Evolutionary conservation across 2,888 invertebrate genomes (phyloP).

Genomic region (Coenonympha arcania): DNA sequence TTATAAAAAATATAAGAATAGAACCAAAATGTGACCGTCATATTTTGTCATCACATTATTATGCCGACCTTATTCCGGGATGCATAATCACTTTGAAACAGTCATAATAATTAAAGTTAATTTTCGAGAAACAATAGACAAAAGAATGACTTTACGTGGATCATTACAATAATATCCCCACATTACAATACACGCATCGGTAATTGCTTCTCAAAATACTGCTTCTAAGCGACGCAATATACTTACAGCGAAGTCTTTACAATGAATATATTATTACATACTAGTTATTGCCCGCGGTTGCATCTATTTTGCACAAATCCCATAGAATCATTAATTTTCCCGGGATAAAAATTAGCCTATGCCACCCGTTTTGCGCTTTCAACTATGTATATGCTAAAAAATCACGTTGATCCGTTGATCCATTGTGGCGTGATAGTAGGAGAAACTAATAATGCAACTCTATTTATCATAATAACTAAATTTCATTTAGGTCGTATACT

Average conservation of each 20-base stretch:
- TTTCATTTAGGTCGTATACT: no score
- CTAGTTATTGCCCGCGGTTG: no score
- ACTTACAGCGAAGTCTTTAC: neutral
- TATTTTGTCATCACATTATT: neutral
- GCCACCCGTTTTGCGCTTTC: no score
- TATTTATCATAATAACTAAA: no score
- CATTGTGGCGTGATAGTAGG: no score
- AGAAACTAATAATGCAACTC: no score
- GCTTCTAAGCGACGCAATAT: neutral
- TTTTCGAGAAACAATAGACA: constrained; percentile 40
- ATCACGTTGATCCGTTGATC: no score
- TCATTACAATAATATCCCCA: constrained; percentile 31
- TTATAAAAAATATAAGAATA: neutral
- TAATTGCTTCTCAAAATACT: constrained; percentile 27
- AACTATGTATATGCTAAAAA: no score
- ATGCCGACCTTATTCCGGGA: neutral
- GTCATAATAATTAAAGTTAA: constrained; percentile 28
- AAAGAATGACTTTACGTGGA: constrained; percentile 36
- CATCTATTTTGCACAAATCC: no score
- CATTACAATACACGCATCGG: constrained; percentile 16
- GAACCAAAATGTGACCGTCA: neutral
- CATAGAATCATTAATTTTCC: no score
- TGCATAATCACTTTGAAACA: constrained; percentile 25
- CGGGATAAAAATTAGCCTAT: no score
- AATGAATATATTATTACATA: no score